Evolutionary conservation across 2,888 invertebrate genomes (phyloP).

Genomic region (Drosophila antonietae): DNA sequence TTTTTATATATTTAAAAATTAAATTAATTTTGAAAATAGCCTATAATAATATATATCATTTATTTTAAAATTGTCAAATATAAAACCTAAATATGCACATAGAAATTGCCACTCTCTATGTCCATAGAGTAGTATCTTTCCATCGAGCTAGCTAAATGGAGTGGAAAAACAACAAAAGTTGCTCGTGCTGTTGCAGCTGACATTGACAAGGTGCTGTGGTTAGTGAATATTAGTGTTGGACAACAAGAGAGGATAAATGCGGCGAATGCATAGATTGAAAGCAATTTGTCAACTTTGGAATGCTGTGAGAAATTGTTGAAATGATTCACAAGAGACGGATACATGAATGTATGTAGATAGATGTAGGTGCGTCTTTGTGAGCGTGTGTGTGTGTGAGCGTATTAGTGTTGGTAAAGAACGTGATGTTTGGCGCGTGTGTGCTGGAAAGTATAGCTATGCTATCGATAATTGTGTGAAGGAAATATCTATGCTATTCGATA

Average conservation of each 20-base stretch:
- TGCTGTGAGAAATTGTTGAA: constrained; percentile 12
- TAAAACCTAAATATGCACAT: too few relatives aligned
- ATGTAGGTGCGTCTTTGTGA: not conserved
- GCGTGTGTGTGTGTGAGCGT: not conserved
- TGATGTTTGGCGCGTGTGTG: not conserved
- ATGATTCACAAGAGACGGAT: not conserved
- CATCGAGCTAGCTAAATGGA: constrained; percentile 13
- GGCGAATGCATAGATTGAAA: constrained; percentile 1
- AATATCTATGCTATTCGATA: not conserved
- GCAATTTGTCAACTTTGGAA: constrained; percentile 19
- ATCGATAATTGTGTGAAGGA: not conserved
- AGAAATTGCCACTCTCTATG: too few relatives aligned
- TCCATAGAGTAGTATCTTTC: constrained; percentile 4
- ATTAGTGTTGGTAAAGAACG: constrained; percentile 1
- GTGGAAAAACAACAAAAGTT: constrained; percentile 6
- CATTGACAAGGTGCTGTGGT: constrained; percentile 39
- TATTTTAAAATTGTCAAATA: too few relatives aligned
- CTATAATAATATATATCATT: too few relatives aligned
- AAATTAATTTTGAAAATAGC: not conserved
- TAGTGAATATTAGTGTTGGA: constrained; percentile 22
- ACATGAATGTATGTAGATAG: not conserved
- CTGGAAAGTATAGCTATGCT: not conserved
- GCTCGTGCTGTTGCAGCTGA: constrained; percentile 1
- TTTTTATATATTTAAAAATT: not conserved
- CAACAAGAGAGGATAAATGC: not conserved